These are phyloP conservation scores for Aepyceros melampus DNA, from an alignment of 2,113 vertebrate genomes.

Conservation along the genomic window DNA sequence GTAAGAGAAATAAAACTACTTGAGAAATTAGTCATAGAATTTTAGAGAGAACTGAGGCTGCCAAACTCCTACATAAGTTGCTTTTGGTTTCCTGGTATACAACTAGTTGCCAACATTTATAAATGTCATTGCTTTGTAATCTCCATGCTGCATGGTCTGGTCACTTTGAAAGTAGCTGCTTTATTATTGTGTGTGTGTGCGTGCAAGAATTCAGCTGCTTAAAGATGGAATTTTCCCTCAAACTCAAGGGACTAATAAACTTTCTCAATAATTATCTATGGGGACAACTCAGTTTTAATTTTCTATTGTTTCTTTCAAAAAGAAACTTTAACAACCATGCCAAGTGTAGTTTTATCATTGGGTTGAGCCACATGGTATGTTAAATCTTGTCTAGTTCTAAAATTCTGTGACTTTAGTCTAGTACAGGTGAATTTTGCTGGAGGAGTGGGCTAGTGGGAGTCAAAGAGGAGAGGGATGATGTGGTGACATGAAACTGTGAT, in stretches of 20 bases:
- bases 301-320: conserved; percentile 12
- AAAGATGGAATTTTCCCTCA: background rate
- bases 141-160: background rate
- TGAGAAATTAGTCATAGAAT: conserved; percentile 37
- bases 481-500: background rate
- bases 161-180: conserved; percentile 28
- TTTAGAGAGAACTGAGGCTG: conserved; percentile 8
- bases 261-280: background rate
- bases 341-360: conserved; percentile 2
- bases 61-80: conserved; percentile 25
- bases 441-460: background rate
- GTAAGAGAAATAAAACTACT: conserved; percentile 12
- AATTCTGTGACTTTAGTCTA: background rate
- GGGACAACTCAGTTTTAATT: background rate
- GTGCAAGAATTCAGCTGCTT: background rate
- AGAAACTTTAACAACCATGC: background rate
- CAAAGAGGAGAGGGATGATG: background rate
- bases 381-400: background rate
- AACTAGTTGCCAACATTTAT: conserved; percentile 45
- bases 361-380: background rate
- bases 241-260: background rate
- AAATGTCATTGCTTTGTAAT: conserved; percentile 32
- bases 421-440: background rate
- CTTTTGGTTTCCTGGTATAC: conserved; percentile 44
- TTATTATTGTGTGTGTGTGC: background rate